Conservation (phyloP, 35 echinoderm and acorn worm species). For the Apostichopus parvimensis region DNA sequence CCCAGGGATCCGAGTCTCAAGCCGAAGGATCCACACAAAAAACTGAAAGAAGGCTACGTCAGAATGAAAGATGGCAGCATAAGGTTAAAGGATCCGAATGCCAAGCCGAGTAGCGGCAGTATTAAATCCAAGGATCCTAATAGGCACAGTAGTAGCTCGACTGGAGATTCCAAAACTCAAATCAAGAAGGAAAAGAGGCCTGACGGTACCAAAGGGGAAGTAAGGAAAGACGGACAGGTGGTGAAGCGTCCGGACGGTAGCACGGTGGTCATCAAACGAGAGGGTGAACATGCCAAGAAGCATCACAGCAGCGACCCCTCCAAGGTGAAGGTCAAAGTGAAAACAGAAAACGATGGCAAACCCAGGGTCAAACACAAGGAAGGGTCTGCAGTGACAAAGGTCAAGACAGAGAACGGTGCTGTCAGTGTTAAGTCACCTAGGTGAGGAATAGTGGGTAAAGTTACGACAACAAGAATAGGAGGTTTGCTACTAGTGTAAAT, state of each 20-base stretch:
- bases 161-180: constrained; percentile 5
- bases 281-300: constrained; percentile 42
- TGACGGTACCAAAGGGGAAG: constrained; percentile 48
- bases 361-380: constrained; percentile 13
- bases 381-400: neutral
- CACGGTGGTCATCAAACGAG: constrained; percentile 15
- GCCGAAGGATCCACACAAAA: constrained; percentile 20
- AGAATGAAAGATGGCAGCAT: constrained; percentile 46
- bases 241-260: constrained; percentile 27
- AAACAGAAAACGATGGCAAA: constrained; percentile 33
- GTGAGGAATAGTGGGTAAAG: neutral
- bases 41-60: constrained; percentile 49
- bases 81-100: constrained; percentile 31
- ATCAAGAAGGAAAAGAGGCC: constrained; percentile 57
- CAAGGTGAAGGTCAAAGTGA: constrained; percentile 62
- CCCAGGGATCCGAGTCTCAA: constrained; percentile 35
- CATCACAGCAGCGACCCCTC: constrained; percentile 18
- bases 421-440: constrained; percentile 44
- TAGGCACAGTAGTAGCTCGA: constrained; percentile 55
- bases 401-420: constrained; percentile 43
- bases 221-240: constrained; percentile 9
- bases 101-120: constrained; percentile 9
- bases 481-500: no score
- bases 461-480: neutral
- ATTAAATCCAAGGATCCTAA: constrained; percentile 6